Evolutionary conservation across 2,888 invertebrate species (phyloP).

Genomic region (Scaptomyza cyrtandrae): DNA sequence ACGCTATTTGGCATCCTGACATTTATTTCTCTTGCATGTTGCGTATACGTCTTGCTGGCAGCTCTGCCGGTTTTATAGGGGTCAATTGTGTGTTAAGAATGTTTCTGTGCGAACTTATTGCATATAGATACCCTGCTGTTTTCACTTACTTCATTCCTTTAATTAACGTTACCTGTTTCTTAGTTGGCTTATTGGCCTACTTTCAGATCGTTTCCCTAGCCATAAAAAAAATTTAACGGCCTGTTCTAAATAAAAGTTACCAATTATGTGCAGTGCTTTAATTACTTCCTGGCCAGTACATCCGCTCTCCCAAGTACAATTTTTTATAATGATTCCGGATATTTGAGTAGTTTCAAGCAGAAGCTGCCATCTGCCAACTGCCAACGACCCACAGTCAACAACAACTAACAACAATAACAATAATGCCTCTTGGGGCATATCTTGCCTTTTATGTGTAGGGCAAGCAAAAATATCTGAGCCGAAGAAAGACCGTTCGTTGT

Average conservation of each 20-base stretch:
- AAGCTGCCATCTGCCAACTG: conserved; percentile 61
- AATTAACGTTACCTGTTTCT: conserved; percentile 35
- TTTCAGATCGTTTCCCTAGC: conserved; percentile 21
- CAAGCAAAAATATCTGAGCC: conserved; percentile 51
- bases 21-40: conserved; percentile 57
- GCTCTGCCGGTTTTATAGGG: conserved; percentile 53
- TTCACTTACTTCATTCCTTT: conserved; percentile 23
- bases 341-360: conserved; percentile 75
- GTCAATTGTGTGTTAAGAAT: conserved; percentile 39
- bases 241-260: conserved; percentile 49
- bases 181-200: conserved; percentile 19
- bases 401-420: conserved; percentile 60
- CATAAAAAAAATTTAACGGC: conserved; percentile 40
- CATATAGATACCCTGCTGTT: conserved; percentile 21
- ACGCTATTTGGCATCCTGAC: conserved; percentile 28
- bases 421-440: conserved; percentile 52
- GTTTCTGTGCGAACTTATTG: conserved; percentile 17
- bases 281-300: conserved; percentile 71
- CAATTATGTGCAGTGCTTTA: conserved; percentile 74
- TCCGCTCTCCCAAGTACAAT: conserved; percentile 59
- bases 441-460: conserved; percentile 51
- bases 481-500: conserved; percentile 48
- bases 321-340: conserved; percentile 79
- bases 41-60: conserved; percentile 51
- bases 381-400: conserved; percentile 18